These are phyloP conservation scores for Drosophila novamexicana DNA, from an alignment of 1,140 invertebrate species.

Conservation along the genomic window DNA sequence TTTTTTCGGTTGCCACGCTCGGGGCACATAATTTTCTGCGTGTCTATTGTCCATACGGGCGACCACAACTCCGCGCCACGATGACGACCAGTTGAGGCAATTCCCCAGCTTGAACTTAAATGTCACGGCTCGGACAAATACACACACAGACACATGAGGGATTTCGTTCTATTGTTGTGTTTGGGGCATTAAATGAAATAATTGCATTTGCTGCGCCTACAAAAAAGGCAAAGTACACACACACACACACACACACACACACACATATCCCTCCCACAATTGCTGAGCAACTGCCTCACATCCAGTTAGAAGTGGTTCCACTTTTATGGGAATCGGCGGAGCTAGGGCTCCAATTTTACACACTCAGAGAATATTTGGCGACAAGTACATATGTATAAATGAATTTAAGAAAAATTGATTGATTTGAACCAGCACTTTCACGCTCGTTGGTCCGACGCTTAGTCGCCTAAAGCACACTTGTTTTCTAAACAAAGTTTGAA, in stretches of 20 bases:
- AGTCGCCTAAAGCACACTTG: too few species aligned
- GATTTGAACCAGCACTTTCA: too few species aligned
- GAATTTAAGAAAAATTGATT: too few species aligned
- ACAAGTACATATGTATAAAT: too few species aligned
- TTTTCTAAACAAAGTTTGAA: too few species aligned
- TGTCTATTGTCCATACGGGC: conserved; percentile 50
- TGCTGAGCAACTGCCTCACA: neutral
- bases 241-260: conserved; percentile 6
- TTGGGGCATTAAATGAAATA: conserved; percentile 62
- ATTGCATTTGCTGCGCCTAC: conserved; percentile 77
- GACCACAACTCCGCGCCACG: conserved; percentile 17
- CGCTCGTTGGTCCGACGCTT: too few species aligned
- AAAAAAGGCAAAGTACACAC: conserved; percentile 21
- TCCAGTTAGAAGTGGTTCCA: neutral
- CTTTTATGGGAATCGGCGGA: too few species aligned
- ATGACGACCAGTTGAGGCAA: conserved; percentile 57
- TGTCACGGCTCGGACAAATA: conserved; percentile 35
- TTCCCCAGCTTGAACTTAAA: conserved; percentile 54
- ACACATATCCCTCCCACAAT: conserved; percentile 5
- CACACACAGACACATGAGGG: conserved; percentile 33
- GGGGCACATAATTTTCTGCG: conserved; percentile 45
- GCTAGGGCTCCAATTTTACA: too few species aligned
- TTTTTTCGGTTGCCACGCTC: conserved; percentile 45
- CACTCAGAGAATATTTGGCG: too few species aligned
- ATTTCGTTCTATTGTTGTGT: conserved; percentile 52